phyloP scores from a whole-genome alignment of 2,888 invertebrate species.

The Polia nebulosa region DNA sequence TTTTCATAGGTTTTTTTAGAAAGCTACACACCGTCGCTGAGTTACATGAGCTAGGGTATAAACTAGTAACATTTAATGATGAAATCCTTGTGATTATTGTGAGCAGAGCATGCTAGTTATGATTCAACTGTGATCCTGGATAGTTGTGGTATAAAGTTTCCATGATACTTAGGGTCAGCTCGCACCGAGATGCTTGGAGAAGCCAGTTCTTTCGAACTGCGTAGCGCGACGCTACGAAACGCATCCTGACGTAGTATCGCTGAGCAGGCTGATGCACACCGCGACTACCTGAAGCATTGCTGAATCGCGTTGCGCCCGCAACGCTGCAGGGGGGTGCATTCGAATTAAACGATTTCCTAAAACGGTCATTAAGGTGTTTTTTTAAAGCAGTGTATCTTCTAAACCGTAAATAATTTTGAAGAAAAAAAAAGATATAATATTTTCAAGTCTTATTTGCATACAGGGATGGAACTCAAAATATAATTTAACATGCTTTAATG shows the following conservation, averaged over 20 bases:
- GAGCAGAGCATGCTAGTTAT: neutral
- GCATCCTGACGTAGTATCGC: neutral
- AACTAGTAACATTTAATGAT: neutral
- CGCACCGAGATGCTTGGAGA: neutral
- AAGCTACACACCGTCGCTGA: neutral
- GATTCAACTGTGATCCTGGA: neutral
- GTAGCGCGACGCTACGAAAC: neutral
- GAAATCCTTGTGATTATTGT: neutral
- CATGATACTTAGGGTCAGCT: neutral
- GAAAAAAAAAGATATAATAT: no score
- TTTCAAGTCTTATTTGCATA: no score
- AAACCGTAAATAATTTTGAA: no score
- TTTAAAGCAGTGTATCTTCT: no score
- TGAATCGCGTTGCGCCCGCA: neutral
- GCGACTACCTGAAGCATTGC: neutral
- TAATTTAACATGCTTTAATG: no score
- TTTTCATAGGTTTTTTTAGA: no score
- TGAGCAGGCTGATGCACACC: neutral
- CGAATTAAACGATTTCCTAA: no score
- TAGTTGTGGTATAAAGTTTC: neutral
- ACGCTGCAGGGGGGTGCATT: neutral
- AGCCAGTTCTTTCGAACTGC: neutral
- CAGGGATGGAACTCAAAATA: no score
- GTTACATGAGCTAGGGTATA: neutral
- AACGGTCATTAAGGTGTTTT: no score